These are phyloP conservation scores for Oscheius sp. DNA, from an alignment of 2,888 invertebrate genomes.

Conservation along the genomic window DNA sequence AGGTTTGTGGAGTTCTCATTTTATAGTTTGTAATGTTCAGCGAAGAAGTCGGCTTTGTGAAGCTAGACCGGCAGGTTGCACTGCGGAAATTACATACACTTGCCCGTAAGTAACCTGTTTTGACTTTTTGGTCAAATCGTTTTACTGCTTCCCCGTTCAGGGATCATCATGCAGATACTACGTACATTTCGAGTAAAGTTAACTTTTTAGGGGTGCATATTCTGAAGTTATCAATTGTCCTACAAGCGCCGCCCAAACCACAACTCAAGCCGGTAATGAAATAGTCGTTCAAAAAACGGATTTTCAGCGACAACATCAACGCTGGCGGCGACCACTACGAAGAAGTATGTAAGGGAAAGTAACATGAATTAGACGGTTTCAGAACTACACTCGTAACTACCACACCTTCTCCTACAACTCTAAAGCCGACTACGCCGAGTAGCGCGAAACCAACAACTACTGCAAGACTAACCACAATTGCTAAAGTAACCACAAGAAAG, in stretches of 20 bases:
- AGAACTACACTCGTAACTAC: conserved; percentile 28
- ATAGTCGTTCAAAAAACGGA: neutral
- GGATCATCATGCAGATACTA: neutral
- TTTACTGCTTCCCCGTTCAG: conserved; percentile 20
- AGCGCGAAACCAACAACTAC: neutral
- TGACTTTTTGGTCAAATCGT: neutral
- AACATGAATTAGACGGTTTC: conserved; percentile 32
- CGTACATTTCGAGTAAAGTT: neutral
- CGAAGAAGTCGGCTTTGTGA: conserved; percentile 27
- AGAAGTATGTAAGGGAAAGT: neutral
- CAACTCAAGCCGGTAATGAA: neutral
- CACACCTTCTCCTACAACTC: conserved; percentile 1
- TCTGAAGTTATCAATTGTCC: conserved; percentile 27
- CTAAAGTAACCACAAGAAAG: conserved; percentile 21
- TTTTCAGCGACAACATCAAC: conserved; percentile 3
- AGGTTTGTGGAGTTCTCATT: conserved; percentile 4
- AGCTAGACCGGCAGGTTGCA: conserved; percentile 24
- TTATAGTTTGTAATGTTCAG: conserved; percentile 1
- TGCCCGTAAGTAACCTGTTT: conserved; percentile 26
- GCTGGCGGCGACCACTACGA: neutral
- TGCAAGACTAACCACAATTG: neutral
- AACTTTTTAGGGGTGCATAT: conserved; percentile 30
- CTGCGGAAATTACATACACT: conserved; percentile 3
- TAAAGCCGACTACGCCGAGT: neutral
- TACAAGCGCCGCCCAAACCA: neutral